A percentile compares a stretch with the other conserved stretches of the same genome.
Conservation (phyloP, 2,113 vertebrate genomes). For the Glaucomys volans region DNA sequence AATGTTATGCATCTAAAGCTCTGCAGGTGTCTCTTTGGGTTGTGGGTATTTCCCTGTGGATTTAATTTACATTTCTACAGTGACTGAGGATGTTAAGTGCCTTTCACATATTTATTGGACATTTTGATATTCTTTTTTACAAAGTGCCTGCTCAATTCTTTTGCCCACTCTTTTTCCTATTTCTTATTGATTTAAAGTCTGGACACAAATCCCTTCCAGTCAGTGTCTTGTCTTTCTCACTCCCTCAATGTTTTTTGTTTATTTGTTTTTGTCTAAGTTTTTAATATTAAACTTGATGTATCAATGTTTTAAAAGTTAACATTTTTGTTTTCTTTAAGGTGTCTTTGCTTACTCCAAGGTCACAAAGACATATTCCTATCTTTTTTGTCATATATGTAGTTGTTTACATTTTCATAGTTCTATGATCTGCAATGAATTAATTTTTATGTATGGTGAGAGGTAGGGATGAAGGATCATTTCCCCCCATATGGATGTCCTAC, state of each 20-base stretch:
- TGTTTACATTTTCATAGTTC: background rate
- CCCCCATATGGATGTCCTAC: background rate
- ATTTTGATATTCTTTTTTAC: background rate
- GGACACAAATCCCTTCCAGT: background rate
- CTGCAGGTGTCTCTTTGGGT: background rate
- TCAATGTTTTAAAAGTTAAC: background rate
- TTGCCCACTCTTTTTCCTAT: background rate
- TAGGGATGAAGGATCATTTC: background rate
- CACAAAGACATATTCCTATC: background rate
- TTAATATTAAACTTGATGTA: background rate
- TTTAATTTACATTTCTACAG: background rate
- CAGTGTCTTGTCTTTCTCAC: background rate
- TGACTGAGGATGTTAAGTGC: background rate
- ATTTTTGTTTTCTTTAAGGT: background rate
- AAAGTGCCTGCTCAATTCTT: no score
- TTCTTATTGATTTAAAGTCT: background rate
- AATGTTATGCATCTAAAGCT: background rate
- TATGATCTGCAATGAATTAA: background rate
- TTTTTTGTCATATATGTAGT: background rate
- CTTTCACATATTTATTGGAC: background rate
- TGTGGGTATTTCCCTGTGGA: background rate
- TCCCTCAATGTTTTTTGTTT: background rate
- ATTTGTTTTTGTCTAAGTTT: background rate
- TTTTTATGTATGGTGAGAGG: background rate
- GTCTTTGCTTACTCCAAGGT: background rate